These are phyloP conservation scores for Iguana delicatissima DNA, from an alignment of 2,797 vertebrate species.

Conservation along the genomic window DNA sequence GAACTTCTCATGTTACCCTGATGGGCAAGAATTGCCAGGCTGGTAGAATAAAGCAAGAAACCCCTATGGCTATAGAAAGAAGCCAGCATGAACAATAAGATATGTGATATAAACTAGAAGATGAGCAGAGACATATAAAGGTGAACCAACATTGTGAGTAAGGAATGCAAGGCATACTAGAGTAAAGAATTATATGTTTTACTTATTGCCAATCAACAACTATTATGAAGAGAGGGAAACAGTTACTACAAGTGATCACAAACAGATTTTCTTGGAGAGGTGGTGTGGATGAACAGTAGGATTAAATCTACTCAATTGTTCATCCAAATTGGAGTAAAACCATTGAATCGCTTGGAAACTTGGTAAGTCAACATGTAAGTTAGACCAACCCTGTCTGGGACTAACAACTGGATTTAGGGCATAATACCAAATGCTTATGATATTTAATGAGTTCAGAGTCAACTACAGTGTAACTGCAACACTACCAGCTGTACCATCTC, in stretches of 20 bases:
- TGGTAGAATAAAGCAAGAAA: neutral
- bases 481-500: neutral
- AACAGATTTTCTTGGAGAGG: neutral
- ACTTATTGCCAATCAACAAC: neutral
- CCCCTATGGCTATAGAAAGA: neutral
- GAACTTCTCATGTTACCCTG: neutral
- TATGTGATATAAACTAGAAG: neutral
- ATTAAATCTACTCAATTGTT: neutral
- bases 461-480: too few relatives aligned
- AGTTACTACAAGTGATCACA: neutral
- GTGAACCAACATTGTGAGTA: neutral
- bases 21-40: neutral
- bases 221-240: neutral
- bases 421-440: neutral
- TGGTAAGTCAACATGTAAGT: too few relatives aligned
- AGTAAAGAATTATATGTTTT: too few relatives aligned
- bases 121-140: neutral
- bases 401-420: too few relatives aligned
- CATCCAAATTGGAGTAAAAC: too few relatives aligned
- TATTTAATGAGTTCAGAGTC: neutral
- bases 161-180: neutral
- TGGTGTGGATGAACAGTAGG: neutral
- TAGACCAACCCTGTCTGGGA: too few relatives aligned
- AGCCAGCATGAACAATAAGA: neutral
- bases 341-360: too few relatives aligned